Base-by-base conservation (phyloP, 1,140 invertebrate species). In the Contarinia nasturtii region DNA sequence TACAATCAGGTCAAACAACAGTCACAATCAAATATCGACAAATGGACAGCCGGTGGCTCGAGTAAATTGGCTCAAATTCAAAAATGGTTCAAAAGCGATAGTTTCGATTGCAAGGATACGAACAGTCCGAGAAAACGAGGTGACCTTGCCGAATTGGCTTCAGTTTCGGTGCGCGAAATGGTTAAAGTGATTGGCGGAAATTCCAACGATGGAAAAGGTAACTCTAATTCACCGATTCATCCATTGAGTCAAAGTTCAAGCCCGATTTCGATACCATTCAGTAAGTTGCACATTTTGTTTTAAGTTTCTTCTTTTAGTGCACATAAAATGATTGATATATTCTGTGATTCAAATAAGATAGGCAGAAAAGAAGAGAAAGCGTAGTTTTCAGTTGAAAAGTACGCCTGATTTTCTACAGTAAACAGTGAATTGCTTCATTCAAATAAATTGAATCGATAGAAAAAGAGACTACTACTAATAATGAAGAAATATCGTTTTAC, bases 161-260 rank as follows among this genome's bases (percentile, higher is more conserved):
- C 79, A 1, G 79, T 86, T 3, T 84, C 81, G 1, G 81, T 86
- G 1, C 80, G 82, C 48, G 84, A 86, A 48, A 57, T 87, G 37
- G 81, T 86, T 2, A 80, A 83, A 57, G 82, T 76, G 1, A 79
- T 86, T 60, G 80, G 81, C 17, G 57, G 53, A 1, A 57, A 60
- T 48, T 27, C 27, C 27, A 53, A 58, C 14, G 22, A 37, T 15
- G 7, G 7, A 36, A 50, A 47, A 51, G 74, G 75, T 8, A 86
- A 86, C 66, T 82, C 80, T 19, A 87, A 85, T 62, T n/a, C 10
- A 18, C 11, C 10, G 41, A 79, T 80, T n/a, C 79, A 80, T n/a
- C 67, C 68, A 58, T 64, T 65, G 51, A 75, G 71, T 56, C 61
- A 70, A 36, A 73, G 73, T 52, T 76, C 74, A 34, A 78, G 74